Conservation (phyloP, 2,113 vertebrate species). For the Bubalus kerabau region DNA sequence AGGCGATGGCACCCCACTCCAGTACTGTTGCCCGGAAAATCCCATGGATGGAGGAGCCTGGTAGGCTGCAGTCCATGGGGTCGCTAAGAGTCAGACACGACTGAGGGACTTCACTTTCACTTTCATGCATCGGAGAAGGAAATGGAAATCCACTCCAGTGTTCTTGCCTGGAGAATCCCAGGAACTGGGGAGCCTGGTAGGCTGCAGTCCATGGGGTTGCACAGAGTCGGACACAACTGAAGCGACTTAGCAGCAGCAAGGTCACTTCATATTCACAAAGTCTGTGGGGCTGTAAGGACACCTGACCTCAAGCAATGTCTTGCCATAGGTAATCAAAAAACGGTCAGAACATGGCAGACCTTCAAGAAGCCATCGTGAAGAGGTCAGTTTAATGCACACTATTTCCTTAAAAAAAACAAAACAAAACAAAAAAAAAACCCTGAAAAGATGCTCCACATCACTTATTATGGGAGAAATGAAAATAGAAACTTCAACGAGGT, state of each 20-base stretch:
- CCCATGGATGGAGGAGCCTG: no score
- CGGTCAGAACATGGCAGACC: not conserved
- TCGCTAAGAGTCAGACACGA: fast-evolving
- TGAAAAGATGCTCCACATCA: not conserved
- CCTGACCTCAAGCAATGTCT: not conserved
- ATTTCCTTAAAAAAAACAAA: not conserved
- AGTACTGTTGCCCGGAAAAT: no score
- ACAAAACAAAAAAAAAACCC: fast-evolving
- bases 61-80: no score
- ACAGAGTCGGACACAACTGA: no score
- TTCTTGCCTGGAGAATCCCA: no score
- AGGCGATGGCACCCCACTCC: no score
- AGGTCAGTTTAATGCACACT: not conserved
- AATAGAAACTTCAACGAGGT: not conserved
- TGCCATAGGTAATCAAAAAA: not conserved
- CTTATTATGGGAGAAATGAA: not conserved
- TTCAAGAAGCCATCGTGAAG: not conserved
- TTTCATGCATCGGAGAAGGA: no score
- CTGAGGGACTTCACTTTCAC: no score
- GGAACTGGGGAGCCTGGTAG: no score
- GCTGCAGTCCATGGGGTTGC: no score
- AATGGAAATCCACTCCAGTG: no score
- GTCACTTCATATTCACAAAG: not conserved
- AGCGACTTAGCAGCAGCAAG: not conserved
- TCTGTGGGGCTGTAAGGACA: not conserved